These are phyloP conservation scores for Steinernema feltiae DNA, from an alignment of 1,140 invertebrate genomes.

Conservation along the genomic window DNA sequence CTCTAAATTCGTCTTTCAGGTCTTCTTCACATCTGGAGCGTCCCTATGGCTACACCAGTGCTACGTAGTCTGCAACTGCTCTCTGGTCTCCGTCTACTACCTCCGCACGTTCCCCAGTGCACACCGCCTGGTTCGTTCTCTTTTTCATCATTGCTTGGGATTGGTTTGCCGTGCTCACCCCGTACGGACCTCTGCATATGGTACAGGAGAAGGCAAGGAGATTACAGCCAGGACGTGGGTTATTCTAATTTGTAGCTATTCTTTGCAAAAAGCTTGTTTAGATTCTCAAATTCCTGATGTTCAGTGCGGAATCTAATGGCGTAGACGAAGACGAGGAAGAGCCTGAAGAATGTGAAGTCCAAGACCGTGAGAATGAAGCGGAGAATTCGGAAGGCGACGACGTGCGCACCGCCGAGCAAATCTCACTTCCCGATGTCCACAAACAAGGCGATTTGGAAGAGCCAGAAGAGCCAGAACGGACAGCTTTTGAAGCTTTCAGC, in stretches of 20 bases:
- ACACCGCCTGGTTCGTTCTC: slow-evolving; percentile 50
- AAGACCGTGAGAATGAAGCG: slow-evolving; percentile 13
- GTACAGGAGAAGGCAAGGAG: slow-evolving; percentile 40
- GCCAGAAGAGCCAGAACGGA: not conserved
- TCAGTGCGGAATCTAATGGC: slow-evolving; percentile 17
- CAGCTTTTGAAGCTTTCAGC: slow-evolving; percentile 26
- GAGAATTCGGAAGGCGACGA: slow-evolving; percentile 14
- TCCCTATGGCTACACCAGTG: not conserved
- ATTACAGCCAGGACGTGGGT: slow-evolving; percentile 43
- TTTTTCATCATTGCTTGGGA: slow-evolving; percentile 45
- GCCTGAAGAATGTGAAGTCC: not conserved
- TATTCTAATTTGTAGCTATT: slow-evolving; percentile 23
- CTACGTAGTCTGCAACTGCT: slow-evolving; percentile 49
- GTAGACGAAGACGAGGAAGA: not conserved
- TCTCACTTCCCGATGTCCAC: too few relatives aligned
- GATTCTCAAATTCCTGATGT: slow-evolving; percentile 39
- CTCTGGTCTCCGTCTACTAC: slow-evolving; percentile 49
- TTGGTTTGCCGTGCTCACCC: slow-evolving; percentile 51
- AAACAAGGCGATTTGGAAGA: not conserved
- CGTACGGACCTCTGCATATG: slow-evolving; percentile 40
- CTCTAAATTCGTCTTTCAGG: not conserved
- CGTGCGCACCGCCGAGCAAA: too few relatives aligned
- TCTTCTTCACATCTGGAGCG: slow-evolving; percentile 13
- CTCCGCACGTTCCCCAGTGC: slow-evolving; percentile 40
- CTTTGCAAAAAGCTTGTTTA: not conserved